phyloP scores from a whole-genome alignment of 2,113 vertebrate genomes.

The Excalfactoria chinensis region DNA sequence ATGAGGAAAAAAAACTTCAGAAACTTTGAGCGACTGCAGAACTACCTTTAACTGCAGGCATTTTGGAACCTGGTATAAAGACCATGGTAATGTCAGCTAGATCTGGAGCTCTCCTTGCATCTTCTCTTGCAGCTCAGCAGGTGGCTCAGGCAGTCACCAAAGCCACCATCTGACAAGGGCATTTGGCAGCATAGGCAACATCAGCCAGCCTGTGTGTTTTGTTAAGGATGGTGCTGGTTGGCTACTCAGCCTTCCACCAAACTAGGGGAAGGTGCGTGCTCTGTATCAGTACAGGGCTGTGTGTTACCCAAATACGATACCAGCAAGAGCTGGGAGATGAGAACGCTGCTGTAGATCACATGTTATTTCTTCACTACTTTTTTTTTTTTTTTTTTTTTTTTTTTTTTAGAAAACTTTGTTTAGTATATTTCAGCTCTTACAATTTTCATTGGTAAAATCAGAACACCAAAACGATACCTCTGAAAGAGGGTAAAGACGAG shows the following conservation, averaged over 20 bases:
- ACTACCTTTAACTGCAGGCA: neutral
- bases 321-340: neutral
- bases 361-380: too few species aligned
- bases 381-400: too few species aligned
- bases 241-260: neutral
- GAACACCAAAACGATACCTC: neutral
- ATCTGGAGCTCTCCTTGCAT: neutral
- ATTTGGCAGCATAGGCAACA: fast-evolving
- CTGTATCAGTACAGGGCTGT: neutral
- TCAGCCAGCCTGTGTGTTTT: fast-evolving
- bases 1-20: neutral
- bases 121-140: neutral
- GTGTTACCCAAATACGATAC: neutral
- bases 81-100: neutral
- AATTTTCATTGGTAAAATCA: neutral
- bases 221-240: fast-evolving
- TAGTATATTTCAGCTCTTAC: neutral
- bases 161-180: neutral
- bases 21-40: neutral
- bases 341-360: too few species aligned
- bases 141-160: neutral
- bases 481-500: neutral
- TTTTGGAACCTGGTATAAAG: neutral
- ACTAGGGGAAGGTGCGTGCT: neutral
- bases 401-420: neutral